A percentile compares a stretch with the other conserved stretches of the same genome.
These are phyloP conservation scores for Polypedilum pembai DNA, from an alignment of 1,140 invertebrate genomes.

Conservation along the genomic window DNA sequence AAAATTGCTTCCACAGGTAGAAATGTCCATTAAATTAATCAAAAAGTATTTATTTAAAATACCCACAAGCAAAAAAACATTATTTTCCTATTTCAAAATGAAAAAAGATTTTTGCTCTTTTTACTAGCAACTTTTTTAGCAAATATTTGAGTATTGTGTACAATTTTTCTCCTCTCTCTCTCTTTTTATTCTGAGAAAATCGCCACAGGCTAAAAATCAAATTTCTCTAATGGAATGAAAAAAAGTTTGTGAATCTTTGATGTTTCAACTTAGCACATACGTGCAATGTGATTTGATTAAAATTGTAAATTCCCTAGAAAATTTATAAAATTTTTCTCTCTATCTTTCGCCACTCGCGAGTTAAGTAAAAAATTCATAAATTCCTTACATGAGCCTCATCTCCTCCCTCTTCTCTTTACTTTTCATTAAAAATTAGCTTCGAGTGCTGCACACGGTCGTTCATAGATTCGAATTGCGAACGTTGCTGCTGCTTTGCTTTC, in stretches of 20 bases:
- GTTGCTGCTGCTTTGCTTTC: not conserved
- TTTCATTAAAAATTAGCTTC: slow-evolving; percentile 23
- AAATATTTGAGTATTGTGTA: not conserved
- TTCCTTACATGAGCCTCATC: not conserved
- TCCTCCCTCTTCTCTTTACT: not conserved
- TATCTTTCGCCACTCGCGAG: not conserved
- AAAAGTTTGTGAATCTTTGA: not conserved
- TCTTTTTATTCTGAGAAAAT: not conserved
- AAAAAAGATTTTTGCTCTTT: not conserved
- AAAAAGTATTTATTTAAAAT: not conserved
- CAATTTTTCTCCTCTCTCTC: not conserved
- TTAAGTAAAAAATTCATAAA: not conserved
- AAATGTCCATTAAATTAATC: slow-evolving; percentile 14
- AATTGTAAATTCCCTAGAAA: not conserved
- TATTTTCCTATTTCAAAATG: not conserved
- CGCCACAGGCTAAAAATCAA: slow-evolving; percentile 4
- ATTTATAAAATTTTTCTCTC: not conserved
- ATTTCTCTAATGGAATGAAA: slow-evolving; percentile 18
- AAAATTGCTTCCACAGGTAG: not conserved
- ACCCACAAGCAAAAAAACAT: not conserved
- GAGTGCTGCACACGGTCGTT: not conserved
- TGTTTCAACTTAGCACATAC: slow-evolving; percentile 11
- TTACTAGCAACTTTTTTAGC: not conserved
- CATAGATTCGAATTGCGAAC: not conserved
- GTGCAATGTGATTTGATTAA: not conserved